Evolutionary conservation across 2,113 vertebrate species (phyloP).

Genomic region (Odontesthes bonariensis): DNA sequence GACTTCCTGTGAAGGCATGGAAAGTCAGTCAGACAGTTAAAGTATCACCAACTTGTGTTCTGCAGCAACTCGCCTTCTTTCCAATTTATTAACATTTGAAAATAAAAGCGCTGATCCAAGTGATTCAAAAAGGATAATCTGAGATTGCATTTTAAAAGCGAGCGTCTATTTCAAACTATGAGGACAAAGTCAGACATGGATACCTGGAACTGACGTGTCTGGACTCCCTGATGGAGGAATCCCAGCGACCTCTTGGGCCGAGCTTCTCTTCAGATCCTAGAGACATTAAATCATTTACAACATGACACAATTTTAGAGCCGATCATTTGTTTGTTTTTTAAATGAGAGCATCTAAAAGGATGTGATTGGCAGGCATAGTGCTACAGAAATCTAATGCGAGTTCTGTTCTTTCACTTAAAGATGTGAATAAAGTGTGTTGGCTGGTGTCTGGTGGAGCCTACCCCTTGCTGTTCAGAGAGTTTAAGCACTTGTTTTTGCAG

Average conservation of each 20-base stretch:
- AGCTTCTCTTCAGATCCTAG: constrained; percentile 77
- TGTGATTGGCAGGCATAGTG: background rate
- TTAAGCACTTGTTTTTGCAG: constrained; percentile 95
- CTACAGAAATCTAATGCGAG: constrained; percentile 1
- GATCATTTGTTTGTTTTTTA: background rate
- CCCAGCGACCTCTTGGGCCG: constrained; percentile 67
- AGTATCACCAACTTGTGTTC: background rate
- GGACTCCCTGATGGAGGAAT: constrained; percentile 77
- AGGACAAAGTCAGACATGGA: background rate
- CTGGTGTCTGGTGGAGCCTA: constrained; percentile 74
- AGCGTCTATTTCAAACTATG: background rate
- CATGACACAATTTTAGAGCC: background rate
- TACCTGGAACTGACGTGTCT: constrained; percentile 83
- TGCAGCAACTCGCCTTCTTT: background rate
- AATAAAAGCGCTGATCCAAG: background rate
- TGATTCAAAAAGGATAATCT: background rate
- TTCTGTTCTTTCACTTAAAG: constrained; percentile 22
- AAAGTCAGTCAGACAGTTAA: background rate
- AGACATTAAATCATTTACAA: constrained; percentile 6
- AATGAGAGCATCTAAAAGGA: background rate
- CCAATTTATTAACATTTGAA: background rate
- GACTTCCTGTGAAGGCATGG: constrained; percentile 77
- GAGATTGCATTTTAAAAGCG: no score
- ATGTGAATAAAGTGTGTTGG: background rate
- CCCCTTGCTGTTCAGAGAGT: constrained; percentile 90